Conservation (phyloP, 1,140 invertebrate species). For the Tenebrio molitor region DNA sequence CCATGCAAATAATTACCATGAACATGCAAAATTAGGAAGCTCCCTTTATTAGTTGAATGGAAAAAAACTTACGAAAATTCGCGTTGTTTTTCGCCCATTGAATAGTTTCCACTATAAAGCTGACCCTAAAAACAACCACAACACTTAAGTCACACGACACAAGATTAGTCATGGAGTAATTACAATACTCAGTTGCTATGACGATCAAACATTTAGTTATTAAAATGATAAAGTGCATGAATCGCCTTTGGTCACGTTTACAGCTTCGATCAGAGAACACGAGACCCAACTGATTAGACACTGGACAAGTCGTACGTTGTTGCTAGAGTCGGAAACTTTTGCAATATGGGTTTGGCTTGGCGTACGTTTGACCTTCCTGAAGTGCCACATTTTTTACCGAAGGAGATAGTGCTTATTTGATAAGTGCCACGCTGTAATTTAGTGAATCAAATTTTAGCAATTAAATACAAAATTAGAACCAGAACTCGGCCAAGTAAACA, state of each 20-base stretch:
- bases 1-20: neutral
- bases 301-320: too few relatives aligned
- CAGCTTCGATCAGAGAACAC: neutral
- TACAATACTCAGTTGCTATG: conserved; percentile 19
- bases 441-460: too few relatives aligned
- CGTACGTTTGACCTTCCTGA: too few relatives aligned
- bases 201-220: neutral
- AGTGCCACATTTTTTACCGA: too few relatives aligned
- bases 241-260: neutral
- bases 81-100: conserved; percentile 42
- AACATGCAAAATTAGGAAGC: conserved; percentile 1
- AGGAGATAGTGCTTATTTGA: too few relatives aligned
- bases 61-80: conserved; percentile 45
- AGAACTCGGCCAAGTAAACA: too few relatives aligned
- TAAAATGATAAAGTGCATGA: conserved; percentile 8
- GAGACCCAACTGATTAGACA: too few relatives aligned
- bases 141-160: conserved; percentile 20
- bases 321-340: too few relatives aligned
- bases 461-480: too few relatives aligned
- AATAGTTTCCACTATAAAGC: conserved; percentile 19
- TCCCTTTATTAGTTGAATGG: neutral
- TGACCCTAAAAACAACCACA: conserved; percentile 35
- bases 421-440: too few relatives aligned
- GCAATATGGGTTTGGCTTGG: too few relatives aligned
- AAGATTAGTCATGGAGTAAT: neutral